Percentiles rank a stretch among this genome's conserved stretches.
Evolutionary conservation across 2,888 invertebrate species (phyloP).

Genomic region (Cataglyphis rosenhaueri): DNA sequence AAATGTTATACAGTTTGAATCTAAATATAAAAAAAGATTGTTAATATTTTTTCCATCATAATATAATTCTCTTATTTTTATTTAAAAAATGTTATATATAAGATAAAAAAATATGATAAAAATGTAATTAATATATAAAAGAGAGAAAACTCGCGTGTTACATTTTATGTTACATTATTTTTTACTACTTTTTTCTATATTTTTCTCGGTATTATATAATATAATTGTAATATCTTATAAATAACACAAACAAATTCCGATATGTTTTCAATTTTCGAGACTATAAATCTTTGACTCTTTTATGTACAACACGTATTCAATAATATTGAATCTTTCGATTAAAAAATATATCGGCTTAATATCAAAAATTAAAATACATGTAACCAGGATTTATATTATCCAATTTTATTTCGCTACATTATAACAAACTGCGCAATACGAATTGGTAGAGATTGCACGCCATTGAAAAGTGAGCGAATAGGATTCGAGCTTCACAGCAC

Average conservation of each 20-base stretch:
- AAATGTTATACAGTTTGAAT: not conserved
- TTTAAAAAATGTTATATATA: not conserved
- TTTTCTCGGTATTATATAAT: not conserved
- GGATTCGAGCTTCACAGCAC: constrained; percentile 16
- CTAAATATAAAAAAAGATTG: not conserved
- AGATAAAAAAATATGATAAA: not conserved
- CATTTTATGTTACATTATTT: not conserved
- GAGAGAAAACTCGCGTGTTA: not conserved
- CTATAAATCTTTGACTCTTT: not conserved
- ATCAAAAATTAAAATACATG: constrained; percentile 36
- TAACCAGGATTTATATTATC: not conserved
- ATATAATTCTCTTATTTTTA: not conserved
- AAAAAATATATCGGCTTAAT: constrained; percentile 12
- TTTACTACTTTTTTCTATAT: not conserved
- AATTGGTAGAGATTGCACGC: constrained; percentile 64
- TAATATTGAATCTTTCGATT: constrained; percentile 5
- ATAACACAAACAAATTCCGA: not conserved
- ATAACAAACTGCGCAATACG: constrained; percentile 34
- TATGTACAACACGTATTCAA: not conserved
- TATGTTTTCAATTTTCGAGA: not conserved
- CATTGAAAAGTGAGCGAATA: constrained; percentile 30
- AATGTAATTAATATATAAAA: not conserved
- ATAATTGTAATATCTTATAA: not conserved
- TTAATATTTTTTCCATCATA: constrained; percentile 6
- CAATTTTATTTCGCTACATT: constrained; percentile 14